Evolutionary conservation across 2,113 vertebrate species (phyloP).

Genomic region (Verasper variegatus): DNA sequence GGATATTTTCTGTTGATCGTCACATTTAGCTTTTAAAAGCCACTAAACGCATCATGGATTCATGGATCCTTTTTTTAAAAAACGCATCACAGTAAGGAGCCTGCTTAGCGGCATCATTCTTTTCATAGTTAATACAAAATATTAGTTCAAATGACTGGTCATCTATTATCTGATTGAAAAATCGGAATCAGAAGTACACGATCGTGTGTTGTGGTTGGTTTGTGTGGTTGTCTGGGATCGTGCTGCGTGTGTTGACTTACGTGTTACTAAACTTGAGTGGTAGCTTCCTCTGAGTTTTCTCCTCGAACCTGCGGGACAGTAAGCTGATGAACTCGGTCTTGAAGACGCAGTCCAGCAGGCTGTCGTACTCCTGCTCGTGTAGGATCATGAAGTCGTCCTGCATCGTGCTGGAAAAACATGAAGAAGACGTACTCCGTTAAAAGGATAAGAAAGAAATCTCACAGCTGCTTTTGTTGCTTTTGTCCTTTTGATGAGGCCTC

Average conservation of each 20-base stretch:
- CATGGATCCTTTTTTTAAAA: no score
- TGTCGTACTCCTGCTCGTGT: constrained; percentile 97
- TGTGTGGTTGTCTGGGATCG: no score
- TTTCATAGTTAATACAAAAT: no score
- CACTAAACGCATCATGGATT: no score
- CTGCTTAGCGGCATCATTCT: no score
- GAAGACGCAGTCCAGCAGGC: constrained; percentile 93
- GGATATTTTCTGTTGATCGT: no score
- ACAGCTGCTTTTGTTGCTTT: background rate
- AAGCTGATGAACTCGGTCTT: constrained; percentile 98
- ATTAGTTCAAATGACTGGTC: no score
- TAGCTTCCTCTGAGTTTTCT: constrained; percentile 93
- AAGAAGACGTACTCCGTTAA: background rate
- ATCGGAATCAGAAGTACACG: no score
- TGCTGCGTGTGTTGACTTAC: constrained; percentile 82
- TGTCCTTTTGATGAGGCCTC: constrained; percentile 15
- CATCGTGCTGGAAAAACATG: constrained; percentile 83
- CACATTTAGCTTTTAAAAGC: no score
- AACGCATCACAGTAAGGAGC: no score
- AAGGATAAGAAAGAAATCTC: constrained; percentile 4
- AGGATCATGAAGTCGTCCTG: constrained; percentile 95
- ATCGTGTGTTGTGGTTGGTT: background rate
- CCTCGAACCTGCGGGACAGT: constrained; percentile 91
- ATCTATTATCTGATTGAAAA: no score
- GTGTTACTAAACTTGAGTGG: constrained; percentile 95